Base-by-base conservation (phyloP, 2,797 vertebrate species). In the Sebastes cheni region DNA sequence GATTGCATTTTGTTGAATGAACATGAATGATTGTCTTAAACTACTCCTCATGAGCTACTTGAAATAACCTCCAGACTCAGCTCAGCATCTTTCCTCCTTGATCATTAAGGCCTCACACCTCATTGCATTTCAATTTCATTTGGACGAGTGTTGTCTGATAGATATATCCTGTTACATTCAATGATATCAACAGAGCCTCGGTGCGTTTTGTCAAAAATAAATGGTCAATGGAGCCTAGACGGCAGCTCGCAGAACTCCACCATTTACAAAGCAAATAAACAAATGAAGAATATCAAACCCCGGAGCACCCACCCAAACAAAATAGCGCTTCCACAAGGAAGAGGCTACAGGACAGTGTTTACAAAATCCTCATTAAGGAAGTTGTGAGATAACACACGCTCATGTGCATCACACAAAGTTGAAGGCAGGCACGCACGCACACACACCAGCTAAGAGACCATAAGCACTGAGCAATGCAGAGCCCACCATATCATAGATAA, bases 301-400 rank as follows among this genome's bases (percentile, higher is more conserved):
- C 81, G 87, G 88, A 92, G 94, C 93, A 94, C 91, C 95, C 95
- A 95, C 95, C 95, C 94, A 95, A 93, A 95, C 92, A 95, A 95
- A 94, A 94, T 91, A 92, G 87, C 84, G 85, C 93, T 93, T 96
- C 97, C 95, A 97, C 97, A 96, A 92, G 93, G 93, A 94, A 95
- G 92, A 93, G 87, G 91, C 92, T 95, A 93, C 95, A 95, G 95
- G 95, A 97, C 86, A 89, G 95, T 99, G 98, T 99, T 99, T 99
- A 99, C 96, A 98, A 98, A 97, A 96, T 90, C 95, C 97, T 99
- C 98, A 99, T 99, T 99, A 99, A 98, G 97, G 97, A 96, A 97
- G 96, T 96, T 95, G 95, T 81, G 88, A 98, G 98, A 99, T 98
- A 99, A 97, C 91, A 86, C 87, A 85, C 70, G 82, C 88, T 90